Evolutionary conservation across 1,140 invertebrate genomes (phyloP).

Genomic region (Caenorhabditis remanei): DNA sequence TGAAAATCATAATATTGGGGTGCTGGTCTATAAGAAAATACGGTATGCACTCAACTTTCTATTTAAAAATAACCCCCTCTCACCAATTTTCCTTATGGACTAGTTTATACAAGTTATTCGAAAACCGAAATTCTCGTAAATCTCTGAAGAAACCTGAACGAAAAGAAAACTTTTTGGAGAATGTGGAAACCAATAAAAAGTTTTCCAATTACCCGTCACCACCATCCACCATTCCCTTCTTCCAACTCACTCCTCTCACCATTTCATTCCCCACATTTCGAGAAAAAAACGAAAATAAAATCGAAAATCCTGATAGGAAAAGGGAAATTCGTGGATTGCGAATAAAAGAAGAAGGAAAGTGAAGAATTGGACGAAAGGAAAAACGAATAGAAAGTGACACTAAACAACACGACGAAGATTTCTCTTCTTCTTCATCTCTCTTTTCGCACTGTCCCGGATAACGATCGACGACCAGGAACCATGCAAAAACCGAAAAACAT

Average conservation of each 20-base stretch:
- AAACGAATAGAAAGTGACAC: slow-evolving; percentile 40
- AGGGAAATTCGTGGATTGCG: slow-evolving; percentile 23
- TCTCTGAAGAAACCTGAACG: not conserved
- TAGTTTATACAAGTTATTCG: too few relatives aligned
- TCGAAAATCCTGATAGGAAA: slow-evolving; percentile 54
- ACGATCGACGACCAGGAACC: slow-evolving; percentile 30
- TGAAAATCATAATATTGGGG: too few relatives aligned
- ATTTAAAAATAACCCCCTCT: too few relatives aligned
- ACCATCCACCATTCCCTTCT: not conserved
- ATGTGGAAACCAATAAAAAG: not conserved
- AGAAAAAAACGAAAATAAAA: slow-evolving; percentile 19
- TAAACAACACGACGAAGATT: not conserved
- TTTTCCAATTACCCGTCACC: not conserved
- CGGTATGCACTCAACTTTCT: too few relatives aligned
- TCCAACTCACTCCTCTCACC: not conserved
- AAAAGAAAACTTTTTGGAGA: not conserved
- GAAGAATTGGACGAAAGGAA: slow-evolving; percentile 41
- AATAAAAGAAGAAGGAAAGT: slow-evolving; percentile 19
- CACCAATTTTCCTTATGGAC: too few relatives aligned
- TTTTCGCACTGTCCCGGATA: slow-evolving; percentile 5
- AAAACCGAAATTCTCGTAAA: too few relatives aligned
- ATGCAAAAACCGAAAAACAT: slow-evolving; percentile 31
- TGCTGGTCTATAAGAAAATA: too few relatives aligned
- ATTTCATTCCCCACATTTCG: not conserved
- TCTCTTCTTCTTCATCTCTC: not conserved